Evolutionary conservation across 2,797 vertebrate species (phyloP), one percentile per base, ranked within the genome.

Genomic region (Xenopus petersii): DNA sequence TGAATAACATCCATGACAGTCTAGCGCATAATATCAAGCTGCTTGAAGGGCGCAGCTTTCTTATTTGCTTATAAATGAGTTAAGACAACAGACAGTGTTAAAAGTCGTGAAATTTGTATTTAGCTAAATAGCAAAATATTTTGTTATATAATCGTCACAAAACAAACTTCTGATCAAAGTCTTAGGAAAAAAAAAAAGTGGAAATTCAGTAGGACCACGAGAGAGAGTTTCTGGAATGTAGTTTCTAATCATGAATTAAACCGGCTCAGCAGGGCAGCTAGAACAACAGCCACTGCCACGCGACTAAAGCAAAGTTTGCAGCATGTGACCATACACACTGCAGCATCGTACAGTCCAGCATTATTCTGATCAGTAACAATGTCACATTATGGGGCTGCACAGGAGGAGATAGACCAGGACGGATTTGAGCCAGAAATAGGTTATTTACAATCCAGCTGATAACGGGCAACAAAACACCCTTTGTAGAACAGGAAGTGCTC

Each of bases 81-180:
- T 56, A 16, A 17, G 54, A 56, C 54, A 56, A 56, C 26, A 64
- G 61, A 51, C n/a, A 58, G 10, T 36, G 48, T 42, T 79, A 79
- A 79, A 79, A 78, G 75, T 78, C 68, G 46, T 74, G 60, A 33
- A 64, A 65, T 75, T 47, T 79, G 76, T 78, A 79, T 79, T 79
- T 49, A 66, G 71, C 76, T 70, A 64, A 64, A 79, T 74, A 69
- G 67, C 76, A 79, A 74, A 74, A 78, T 58, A 73, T 78, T 49
- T 59, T 13, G 68, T 59, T 21, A 21, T 63, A 60, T 15, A 71
- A 33, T 56, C 15, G 48, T 62, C 36, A 71, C 59, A 67, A 77
- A 71, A 17, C n/a, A 56, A 77, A 67, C 33, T 48, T 17, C 21
- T 11, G 21, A 60, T 5, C 24, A 17, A 67, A 67, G 42, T 72